A percentile compares a stretch with the other conserved stretches of the same genome.
These are phyloP conservation scores for Carassius auratus DNA, from an alignment of 2,113 vertebrate genomes.

Conservation along the genomic window DNA sequence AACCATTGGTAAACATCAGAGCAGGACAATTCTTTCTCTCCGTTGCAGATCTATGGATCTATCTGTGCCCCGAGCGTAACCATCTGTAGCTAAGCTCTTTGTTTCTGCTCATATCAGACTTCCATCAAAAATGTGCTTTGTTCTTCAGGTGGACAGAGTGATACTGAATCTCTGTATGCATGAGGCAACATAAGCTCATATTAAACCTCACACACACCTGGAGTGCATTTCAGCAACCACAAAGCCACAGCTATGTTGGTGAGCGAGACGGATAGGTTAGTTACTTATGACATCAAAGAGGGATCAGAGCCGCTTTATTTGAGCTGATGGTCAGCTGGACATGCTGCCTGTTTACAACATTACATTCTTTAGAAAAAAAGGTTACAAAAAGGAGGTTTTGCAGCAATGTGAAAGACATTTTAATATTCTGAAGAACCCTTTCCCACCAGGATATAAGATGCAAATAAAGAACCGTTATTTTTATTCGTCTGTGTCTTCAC, in stretches of 20 bases:
- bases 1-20: not conserved
- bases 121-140: constrained; percentile 65
- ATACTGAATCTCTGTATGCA: constrained; percentile 66
- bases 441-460: not conserved
- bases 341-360: not conserved
- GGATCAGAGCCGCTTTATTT: not conserved
- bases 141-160: constrained; percentile 63
- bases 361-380: not conserved
- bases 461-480: not conserved
- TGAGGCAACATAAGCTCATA: constrained; percentile 60
- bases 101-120: constrained; percentile 35
- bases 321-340: not conserved
- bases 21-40: not conserved
- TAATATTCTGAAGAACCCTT: not conserved
- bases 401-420: not conserved
- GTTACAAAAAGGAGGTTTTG: not conserved
- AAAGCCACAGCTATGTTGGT: constrained; percentile 43
- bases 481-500: not conserved
- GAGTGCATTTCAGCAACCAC: constrained; percentile 37
- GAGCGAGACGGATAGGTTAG: not conserved
- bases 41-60: not conserved
- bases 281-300: constrained; percentile 23
- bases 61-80: not conserved
- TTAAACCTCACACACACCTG: constrained; percentile 56
- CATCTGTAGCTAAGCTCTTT: constrained; percentile 23